A percentile compares a stretch with the other conserved stretches of the same genome.
Conservation (phyloP, 2,113 vertebrate genomes). For the Semnornis frantzii region DNA sequence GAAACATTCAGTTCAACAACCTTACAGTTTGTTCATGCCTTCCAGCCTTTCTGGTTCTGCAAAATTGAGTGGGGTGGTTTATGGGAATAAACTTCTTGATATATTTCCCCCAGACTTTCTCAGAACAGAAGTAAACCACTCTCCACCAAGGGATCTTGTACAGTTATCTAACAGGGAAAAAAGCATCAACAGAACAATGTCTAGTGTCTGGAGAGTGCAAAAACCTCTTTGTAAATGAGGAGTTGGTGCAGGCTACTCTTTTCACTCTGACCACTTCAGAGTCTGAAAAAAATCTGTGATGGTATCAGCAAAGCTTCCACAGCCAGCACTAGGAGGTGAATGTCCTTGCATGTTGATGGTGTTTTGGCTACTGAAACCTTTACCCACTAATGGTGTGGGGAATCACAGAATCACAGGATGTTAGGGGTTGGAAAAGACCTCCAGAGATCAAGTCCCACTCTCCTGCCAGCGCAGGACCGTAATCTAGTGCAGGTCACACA, state of each 20-base stretch:
- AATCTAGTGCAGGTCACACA: no score
- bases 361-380: neutral
- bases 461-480: no score
- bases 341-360: neutral
- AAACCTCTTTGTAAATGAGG: neutral
- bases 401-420: neutral
- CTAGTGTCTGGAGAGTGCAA: neutral
- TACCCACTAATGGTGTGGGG: neutral
- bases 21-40: neutral
- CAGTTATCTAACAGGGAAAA: neutral
- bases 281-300: neutral
- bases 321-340: neutral
- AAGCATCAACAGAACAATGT: neutral
- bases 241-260: neutral
- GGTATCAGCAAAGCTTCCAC: neutral
- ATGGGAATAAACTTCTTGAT: neutral
- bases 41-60: neutral
- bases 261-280: neutral
- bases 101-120: neutral
- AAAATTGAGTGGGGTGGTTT: neutral
- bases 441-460: no score
- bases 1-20: neutral
- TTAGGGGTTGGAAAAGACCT: no score
- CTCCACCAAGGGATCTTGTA: rapidly evolving
- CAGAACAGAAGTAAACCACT: neutral